A percentile compares a stretch with the other conserved stretches of the same genome.
Conservation (phyloP, 2,888 invertebrate species). For the Anagyrus pseudococci region DNA sequence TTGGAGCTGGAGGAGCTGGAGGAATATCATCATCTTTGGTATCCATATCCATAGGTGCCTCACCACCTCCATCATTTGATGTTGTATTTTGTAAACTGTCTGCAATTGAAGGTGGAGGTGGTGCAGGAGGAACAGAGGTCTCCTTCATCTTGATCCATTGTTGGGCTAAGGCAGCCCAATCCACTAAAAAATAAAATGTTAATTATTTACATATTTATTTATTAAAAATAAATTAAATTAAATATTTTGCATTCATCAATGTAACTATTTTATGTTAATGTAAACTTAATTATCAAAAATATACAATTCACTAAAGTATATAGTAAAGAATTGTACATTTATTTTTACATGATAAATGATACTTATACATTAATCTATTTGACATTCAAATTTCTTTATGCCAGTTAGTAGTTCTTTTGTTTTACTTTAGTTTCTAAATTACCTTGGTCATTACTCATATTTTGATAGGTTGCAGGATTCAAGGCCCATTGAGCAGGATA, state of each 20-base stretch:
- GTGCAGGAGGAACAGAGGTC: conserved; percentile 69
- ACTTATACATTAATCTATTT: too few relatives aligned
- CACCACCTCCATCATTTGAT: conserved; percentile 75
- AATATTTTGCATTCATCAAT: conserved; percentile 8
- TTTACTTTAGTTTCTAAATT: conserved; percentile 33
- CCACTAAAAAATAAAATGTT: conserved; percentile 66
- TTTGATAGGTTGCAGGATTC: conserved; percentile 82
- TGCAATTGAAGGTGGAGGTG: conserved; percentile 63
- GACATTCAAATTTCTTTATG: too few relatives aligned
- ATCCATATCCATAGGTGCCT: conserved; percentile 88
- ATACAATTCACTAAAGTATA: too few relatives aligned
- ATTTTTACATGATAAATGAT: too few relatives aligned
- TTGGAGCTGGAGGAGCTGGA: conserved; percentile 60
- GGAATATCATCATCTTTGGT: conserved; percentile 68
- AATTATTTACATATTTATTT: not conserved
- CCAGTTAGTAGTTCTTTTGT: not conserved
- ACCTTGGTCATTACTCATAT: conserved; percentile 80
- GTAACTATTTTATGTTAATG: too few relatives aligned
- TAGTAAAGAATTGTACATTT: too few relatives aligned
- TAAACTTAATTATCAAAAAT: too few relatives aligned
- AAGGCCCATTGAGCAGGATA: conserved; percentile 81
- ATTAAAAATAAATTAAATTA: too few relatives aligned
- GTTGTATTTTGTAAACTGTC: conserved; percentile 48
- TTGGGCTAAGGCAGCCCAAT: conserved; percentile 96
- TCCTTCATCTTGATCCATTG: conserved; percentile 98